Percentiles rank a stretch among this genome's conserved stretches.
Evolutionary conservation across 2,888 invertebrate species (phyloP).

Genomic region (Ectemnius cavifrons): DNA sequence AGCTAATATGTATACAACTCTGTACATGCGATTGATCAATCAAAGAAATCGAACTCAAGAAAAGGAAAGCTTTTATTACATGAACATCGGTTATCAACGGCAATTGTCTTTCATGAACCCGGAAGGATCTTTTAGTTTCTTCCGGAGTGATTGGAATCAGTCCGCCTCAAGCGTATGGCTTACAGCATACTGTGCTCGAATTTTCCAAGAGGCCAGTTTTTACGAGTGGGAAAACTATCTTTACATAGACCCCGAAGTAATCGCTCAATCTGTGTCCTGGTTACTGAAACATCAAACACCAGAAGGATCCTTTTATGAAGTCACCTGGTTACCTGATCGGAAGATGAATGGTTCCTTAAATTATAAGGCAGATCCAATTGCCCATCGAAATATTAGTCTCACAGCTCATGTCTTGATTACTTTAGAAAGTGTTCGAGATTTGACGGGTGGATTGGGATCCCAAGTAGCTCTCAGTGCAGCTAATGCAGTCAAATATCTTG

Average conservation of each 20-base stretch:
- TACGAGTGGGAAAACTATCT: slow-evolving; percentile 98
- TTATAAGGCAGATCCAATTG: slow-evolving; percentile 80
- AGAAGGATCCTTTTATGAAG: slow-evolving; percentile 94
- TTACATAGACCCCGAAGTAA: slow-evolving; percentile 93
- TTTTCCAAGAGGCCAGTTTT: slow-evolving; percentile 94
- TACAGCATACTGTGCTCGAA: slow-evolving; percentile 93
- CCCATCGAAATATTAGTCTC: slow-evolving; percentile 89
- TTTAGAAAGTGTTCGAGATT: slow-evolving; percentile 89
- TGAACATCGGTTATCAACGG: slow-evolving; percentile 94
- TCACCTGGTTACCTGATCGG: slow-evolving; percentile 91
- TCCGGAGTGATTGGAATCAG: slow-evolving; percentile 96
- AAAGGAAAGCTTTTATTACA: slow-evolving; percentile 88
- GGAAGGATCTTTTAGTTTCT: slow-evolving; percentile 94
- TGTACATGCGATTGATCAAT: slow-evolving; percentile 94
- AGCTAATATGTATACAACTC: slow-evolving; percentile 92
- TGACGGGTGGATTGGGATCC: slow-evolving; percentile 86
- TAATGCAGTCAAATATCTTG: slow-evolving; percentile 88
- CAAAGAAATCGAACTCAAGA: slow-evolving; percentile 91
- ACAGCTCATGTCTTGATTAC: slow-evolving; percentile 97
- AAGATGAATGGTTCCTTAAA: slow-evolving; percentile 89
- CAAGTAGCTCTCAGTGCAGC: slow-evolving; percentile 88
- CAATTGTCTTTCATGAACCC: slow-evolving; percentile 94
- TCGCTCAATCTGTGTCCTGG: slow-evolving; percentile 92
- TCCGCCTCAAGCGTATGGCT: slow-evolving; percentile 94
- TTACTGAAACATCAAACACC: slow-evolving; percentile 90